Base-by-base conservation (phyloP, 2,797 vertebrate genomes). In the Steatocranus sp. region DNA sequence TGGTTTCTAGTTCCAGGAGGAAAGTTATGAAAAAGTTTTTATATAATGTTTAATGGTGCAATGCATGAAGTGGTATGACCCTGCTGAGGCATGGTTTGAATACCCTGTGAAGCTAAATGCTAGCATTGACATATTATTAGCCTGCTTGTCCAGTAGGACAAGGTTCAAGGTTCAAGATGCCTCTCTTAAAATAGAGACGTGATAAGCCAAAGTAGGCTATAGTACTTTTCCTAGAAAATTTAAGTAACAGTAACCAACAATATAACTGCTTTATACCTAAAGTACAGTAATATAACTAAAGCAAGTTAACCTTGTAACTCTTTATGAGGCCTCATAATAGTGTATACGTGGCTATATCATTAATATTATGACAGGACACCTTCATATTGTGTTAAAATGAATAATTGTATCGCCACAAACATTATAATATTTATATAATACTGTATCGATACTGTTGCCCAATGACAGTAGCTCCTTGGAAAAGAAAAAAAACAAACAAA, bases 191-290 rank as follows among this genome's bases (percentile, higher is more conserved):
- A 43, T 43, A 68, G 36, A 68, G 36, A 43, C 0, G 0, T 14
- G 32, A 63, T 63, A 63, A 38, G 3, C 20, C 32, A 36, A 63
- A 63, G 32, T 38, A 63, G 58, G 7, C 32, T 63, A 38, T 63
- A 63, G 3, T 38, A 32, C 7, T 63, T 36, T 63, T 8, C 32
- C n/a, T 38, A 20, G 58, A 38, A 63, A 63, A 20, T 36, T 36
- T 63, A 38, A 63, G n/a, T 38, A 63, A 38, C 11, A 14, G 11
- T 38, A 61, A 36, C 11, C 1, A 0, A 18, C 0, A 63, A 63
- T 36, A 63, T 36, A 36, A 14, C 18, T 36, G 11, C 32, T 36
- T 36, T 36, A 20, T 14, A 63, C 32, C 30, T 20, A 36, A 63
- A 20, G 32, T 36, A 63, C 18, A 63, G 32, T 63, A 2, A 36